Percentiles rank a stretch among this genome's conserved stretches.
These are phyloP conservation scores for Phylloscopus trochilus DNA, from an alignment of 2,113 vertebrate genomes.

Conservation along the genomic window DNA sequence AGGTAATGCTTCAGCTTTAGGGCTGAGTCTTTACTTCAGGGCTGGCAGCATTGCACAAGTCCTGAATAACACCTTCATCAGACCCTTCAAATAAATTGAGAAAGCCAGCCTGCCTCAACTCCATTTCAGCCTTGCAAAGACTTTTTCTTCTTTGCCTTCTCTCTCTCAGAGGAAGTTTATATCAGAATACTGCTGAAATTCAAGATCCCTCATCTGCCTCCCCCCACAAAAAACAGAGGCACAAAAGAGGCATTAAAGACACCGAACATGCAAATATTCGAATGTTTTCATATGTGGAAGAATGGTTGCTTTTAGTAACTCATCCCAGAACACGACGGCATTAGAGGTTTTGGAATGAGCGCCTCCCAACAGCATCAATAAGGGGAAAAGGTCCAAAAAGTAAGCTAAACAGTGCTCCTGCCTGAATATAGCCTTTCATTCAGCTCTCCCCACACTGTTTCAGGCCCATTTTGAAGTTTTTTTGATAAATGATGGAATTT, in stretches of 20 bases:
- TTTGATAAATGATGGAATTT: conserved; percentile 66
- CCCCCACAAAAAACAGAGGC: neutral
- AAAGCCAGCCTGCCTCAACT: neutral
- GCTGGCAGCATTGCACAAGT: neutral
- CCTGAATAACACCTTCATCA: conserved; percentile 35
- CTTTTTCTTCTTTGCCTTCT: conserved; percentile 10
- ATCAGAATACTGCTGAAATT: conserved; percentile 53
- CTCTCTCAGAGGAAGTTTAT: conserved; percentile 12
- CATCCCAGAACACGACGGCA: conserved; percentile 46
- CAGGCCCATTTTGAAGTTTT: conserved; percentile 22
- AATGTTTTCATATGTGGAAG: conserved; percentile 59
- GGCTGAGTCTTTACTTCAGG: neutral
- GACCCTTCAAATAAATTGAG: neutral
- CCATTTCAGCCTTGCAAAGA: conserved; percentile 8
- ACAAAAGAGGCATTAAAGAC: conserved; percentile 61
- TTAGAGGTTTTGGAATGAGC: conserved; percentile 58
- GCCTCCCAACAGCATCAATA: conserved; percentile 64
- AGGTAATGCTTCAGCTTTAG: neutral
- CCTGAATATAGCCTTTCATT: conserved; percentile 69
- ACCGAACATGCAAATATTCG: conserved; percentile 10
- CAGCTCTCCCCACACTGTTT: neutral
- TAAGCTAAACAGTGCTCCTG: conserved; percentile 57
- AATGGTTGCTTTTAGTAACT: conserved; percentile 66
- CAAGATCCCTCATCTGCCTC: conserved; percentile 31
- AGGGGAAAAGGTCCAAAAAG: conserved; percentile 65